Evolutionary conservation across 2,797 vertebrate species (phyloP).

Genomic region (Silurus lanzhouensis): DNA sequence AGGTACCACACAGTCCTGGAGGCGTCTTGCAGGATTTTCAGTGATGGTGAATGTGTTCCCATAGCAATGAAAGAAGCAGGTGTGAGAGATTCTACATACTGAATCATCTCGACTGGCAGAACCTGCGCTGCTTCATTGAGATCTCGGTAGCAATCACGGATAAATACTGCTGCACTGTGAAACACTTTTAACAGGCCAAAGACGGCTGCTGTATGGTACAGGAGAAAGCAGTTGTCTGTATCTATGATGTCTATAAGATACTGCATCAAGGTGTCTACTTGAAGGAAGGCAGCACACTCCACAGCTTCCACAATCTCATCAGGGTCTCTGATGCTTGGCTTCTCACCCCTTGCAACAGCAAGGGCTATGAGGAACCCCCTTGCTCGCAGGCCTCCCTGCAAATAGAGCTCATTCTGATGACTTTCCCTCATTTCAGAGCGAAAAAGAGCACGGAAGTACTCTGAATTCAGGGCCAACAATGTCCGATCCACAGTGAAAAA

Average conservation of each 20-base stretch:
- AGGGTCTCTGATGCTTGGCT: slow-evolving; percentile 71
- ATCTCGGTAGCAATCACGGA: slow-evolving; percentile 80
- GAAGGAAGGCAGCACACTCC: slow-evolving; percentile 92
- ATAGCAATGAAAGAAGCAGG: slow-evolving; percentile 84
- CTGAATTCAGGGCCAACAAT: slow-evolving; percentile 78
- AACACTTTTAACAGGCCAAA: slow-evolving; percentile 83
- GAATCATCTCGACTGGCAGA: slow-evolving; percentile 77
- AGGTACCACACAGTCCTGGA: slow-evolving; percentile 88
- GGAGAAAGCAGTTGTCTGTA: slow-evolving; percentile 86
- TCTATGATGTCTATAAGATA: slow-evolving; percentile 84
- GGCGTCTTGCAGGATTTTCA: slow-evolving; percentile 82
- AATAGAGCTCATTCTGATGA: slow-evolving; percentile 76
- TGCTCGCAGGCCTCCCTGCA: slow-evolving; percentile 79
- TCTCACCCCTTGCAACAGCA: slow-evolving; percentile 80
- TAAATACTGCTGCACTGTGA: slow-evolving; percentile 80
- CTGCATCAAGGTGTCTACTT: slow-evolving; percentile 77
- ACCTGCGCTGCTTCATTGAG: slow-evolving; percentile 72
- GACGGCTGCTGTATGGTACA: slow-evolving; percentile 82
- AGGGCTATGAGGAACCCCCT: slow-evolving; percentile 83
- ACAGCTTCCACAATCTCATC: slow-evolving; percentile 86
- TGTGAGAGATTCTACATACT: slow-evolving; percentile 77
- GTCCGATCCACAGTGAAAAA: slow-evolving; percentile 80
- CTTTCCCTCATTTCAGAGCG: slow-evolving; percentile 91
- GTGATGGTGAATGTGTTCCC: slow-evolving; percentile 86
- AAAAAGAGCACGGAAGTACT: slow-evolving; percentile 92